Base-by-base conservation (phyloP, 2,113 vertebrate genomes). In the Psettodes erumei region DNA sequence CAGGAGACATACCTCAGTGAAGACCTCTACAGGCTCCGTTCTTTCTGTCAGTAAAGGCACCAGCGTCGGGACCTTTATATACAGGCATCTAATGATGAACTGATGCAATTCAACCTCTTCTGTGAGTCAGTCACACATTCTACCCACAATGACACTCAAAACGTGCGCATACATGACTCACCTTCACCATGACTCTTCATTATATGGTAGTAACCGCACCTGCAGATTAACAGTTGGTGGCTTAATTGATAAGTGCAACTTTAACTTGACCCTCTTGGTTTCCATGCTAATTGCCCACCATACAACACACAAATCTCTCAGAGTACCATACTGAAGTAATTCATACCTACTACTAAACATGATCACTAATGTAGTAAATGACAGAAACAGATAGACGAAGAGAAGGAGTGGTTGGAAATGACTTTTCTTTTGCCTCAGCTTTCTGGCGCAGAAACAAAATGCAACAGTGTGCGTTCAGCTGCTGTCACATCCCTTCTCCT, bases 401-500 rank as follows among this genome's bases (percentile, higher is more conserved):
- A 66, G 21, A 66, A 19, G 18, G 19, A 23, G 6, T 1, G 11
- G 28, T 19, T 25, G 18, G 27, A 48, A 15, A 30, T 18, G 11
- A 30, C 37, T 25, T 8, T 37, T 54, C 40, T 47, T 43, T 21
- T 50, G 47, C 25, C 30, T 48, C n/a, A 25, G 18, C 18, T 47
- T 16, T 45, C 5, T 13, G 30, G n/a, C 33, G 27, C 51, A 65
- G 32, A 27, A 61, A 48, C 30, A 65, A 42, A 62, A 25, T 50
- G 18, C 4, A 16, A 32, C 21, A 27, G 16, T 27, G 2, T 8
- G 12, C 32, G 54, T 82, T 76, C 37, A 70, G 58, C 54, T 66
- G 62, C 70, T 45, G 60, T 54, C 64, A 54, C 54, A 58, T 53
- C 62, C 42, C 37, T 19, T 8, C 40, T 67, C 10, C 33, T 51